A percentile compares a stretch with the other conserved stretches of the same genome.
Evolutionary conservation across 2,113 vertebrate species (phyloP).

Genomic region (Ailuropoda melanoleuca): DNA sequence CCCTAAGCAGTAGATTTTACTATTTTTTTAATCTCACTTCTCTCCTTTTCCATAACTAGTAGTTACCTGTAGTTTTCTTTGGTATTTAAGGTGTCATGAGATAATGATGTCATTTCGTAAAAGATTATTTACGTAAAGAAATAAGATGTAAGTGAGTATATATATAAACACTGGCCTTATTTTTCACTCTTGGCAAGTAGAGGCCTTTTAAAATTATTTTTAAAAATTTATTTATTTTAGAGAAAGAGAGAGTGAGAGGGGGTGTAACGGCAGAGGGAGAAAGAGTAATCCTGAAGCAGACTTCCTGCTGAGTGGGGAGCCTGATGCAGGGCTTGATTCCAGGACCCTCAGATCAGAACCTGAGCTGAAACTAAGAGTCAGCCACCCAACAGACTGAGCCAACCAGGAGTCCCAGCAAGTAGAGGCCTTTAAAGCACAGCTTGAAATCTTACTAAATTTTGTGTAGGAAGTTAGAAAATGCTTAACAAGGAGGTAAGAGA

Average conservation of each 20-base stretch:
- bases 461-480: conserved; percentile 72
- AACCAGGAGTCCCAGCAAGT: background rate
- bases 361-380: background rate
- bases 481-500: background rate
- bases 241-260: background rate
- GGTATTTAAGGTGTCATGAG: conserved; percentile 10
- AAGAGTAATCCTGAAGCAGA: background rate
- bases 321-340: background rate
- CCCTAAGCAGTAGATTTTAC: background rate
- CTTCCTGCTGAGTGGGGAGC: background rate
- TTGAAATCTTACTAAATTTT: conserved; percentile 80
- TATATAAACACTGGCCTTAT: conserved; percentile 63
- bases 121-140: conserved; percentile 43
- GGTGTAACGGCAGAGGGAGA: background rate
- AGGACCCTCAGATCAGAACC: background rate
- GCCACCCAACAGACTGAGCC: background rate
- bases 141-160: background rate
- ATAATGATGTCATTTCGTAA: conserved; percentile 51
- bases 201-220: background rate
- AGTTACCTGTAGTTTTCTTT: conserved; percentile 10
- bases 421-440: conserved; percentile 75
- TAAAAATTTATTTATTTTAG: background rate
- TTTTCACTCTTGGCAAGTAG: conserved; percentile 55
- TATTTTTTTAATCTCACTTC: conserved; percentile 24
- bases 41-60: conserved; percentile 32